Conservation (phyloP, 2,113 vertebrate genomes). For the Pyrgilauda ruficollis region DNA sequence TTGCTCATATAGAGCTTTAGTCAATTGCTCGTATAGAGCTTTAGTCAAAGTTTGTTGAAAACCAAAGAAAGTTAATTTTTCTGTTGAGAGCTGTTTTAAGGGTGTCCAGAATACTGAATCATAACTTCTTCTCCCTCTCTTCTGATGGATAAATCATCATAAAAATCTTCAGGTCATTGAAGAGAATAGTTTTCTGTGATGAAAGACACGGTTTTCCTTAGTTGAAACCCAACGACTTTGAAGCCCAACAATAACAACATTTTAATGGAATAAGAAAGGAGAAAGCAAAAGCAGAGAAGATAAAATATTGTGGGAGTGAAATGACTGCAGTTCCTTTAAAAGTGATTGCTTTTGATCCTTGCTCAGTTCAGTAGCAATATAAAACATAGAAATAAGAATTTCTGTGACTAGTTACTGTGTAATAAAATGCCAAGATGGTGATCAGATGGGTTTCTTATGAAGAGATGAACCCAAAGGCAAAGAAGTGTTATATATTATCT, state of each 20-base stretch:
- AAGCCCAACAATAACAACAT: not conserved
- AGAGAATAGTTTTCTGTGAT: not conserved
- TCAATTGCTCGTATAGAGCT: not conserved
- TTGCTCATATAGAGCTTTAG: not conserved
- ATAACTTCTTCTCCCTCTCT: not conserved
- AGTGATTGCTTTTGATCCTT: conserved; percentile 5
- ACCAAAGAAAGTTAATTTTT: not conserved
- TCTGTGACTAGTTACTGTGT: not conserved
- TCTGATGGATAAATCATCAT: not conserved
- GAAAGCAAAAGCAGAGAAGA: not conserved
- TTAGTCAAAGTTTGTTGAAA: not conserved
- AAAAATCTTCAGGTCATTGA: not conserved
- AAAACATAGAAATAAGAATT: not conserved
- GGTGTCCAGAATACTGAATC: not conserved
- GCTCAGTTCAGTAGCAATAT: not conserved
- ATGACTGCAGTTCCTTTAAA: not conserved
- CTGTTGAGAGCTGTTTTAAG: not conserved
- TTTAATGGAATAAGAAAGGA: conserved; percentile 4
- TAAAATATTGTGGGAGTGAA: not conserved
- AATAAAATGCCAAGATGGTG: not conserved
- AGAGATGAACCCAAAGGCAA: not conserved
- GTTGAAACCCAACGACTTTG: not conserved
- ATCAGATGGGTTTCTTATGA: not conserved
- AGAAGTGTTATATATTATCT: not conserved
- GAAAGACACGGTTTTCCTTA: not conserved